phyloP scores from a whole-genome alignment of 2,797 vertebrate species.

The Muscicapa striata region DNA sequence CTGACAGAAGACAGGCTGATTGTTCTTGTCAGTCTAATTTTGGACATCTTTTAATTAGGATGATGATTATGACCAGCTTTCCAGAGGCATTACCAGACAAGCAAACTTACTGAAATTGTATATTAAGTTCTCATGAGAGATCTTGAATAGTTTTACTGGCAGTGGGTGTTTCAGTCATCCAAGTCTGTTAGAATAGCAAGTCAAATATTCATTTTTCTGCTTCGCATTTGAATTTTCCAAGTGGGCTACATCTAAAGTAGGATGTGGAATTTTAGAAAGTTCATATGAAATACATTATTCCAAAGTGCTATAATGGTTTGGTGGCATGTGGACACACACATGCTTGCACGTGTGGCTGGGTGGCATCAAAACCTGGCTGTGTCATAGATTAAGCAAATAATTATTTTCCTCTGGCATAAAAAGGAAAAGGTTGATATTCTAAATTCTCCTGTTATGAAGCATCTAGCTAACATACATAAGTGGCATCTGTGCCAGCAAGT shows the following conservation, averaged over 20 bases:
- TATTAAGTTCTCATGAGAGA: not conserved
- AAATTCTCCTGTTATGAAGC: not conserved
- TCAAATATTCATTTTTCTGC: not conserved
- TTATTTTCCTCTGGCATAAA: not conserved
- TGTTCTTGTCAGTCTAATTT: conserved; percentile 37
- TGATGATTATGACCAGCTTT: conserved; percentile 35
- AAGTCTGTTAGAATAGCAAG: not conserved
- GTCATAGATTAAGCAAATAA: not conserved
- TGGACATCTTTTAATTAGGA: conserved; percentile 38
- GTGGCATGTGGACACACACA: not conserved
- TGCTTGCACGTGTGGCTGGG: not conserved
- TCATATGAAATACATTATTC: not conserved
- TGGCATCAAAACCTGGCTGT: not conserved
- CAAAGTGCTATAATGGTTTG: not conserved
- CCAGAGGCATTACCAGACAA: conserved; percentile 6
- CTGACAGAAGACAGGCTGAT: conserved; percentile 11
- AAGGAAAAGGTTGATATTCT: not conserved
- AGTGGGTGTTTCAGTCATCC: not conserved
- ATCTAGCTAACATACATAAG: not conserved
- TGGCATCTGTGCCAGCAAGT: not conserved
- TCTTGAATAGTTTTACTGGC: not conserved
- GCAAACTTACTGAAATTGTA: not conserved
- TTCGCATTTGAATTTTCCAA: conserved; percentile 32
- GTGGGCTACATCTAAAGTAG: not conserved
- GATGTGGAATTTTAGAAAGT: not conserved